Percentiles rank a stretch among this genome's conserved stretches.
phyloP scores from a whole-genome alignment of 2,797 vertebrate genomes.

The Gorsachius magnificus region DNA sequence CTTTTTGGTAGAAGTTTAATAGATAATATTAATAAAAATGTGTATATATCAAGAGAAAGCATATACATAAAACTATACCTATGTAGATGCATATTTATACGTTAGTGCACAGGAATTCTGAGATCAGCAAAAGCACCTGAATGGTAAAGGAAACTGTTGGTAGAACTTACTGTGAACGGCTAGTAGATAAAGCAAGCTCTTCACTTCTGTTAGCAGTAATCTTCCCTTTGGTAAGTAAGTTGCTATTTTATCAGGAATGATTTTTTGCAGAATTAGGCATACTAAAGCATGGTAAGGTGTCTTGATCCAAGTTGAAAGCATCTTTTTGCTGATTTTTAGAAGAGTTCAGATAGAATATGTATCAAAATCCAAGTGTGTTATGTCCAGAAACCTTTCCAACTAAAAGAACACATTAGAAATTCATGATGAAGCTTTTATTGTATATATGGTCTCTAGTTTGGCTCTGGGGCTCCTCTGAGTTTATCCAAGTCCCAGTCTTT shows the following conservation, averaged over 20 bases:
- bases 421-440: neutral
- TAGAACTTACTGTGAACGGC: neutral
- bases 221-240: neutral
- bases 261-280: neutral
- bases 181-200: neutral
- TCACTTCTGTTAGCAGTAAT: neutral
- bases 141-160: neutral
- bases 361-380: neutral
- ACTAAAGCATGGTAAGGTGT: neutral
- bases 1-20: neutral
- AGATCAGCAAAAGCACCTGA: neutral
- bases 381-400: neutral
- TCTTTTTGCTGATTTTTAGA: neutral
- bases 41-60: neutral
- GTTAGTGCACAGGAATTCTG: neutral
- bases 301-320: neutral
- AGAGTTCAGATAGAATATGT: neutral
- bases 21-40: neutral
- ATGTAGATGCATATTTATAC: neutral
- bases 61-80: neutral
- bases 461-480: neutral
- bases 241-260: neutral
- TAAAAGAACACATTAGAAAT: neutral
- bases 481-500: neutral
- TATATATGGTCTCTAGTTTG: neutral